Conservation (phyloP, 2,888 invertebrate genomes). For the Drosophila nr. perissopoda region DNA sequence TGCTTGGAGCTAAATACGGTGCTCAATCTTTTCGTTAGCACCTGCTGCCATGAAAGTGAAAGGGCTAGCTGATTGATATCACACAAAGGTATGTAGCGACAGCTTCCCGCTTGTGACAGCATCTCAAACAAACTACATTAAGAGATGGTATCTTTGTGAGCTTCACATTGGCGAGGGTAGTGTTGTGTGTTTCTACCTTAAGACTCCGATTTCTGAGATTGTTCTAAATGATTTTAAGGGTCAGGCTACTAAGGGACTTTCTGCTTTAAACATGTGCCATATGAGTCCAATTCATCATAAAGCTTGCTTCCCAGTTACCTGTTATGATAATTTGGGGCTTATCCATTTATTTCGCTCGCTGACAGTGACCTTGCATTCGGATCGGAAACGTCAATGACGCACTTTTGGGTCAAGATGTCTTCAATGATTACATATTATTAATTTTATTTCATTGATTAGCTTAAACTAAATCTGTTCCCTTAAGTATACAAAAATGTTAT, state of each 20-base stretch:
- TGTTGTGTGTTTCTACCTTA: neutral
- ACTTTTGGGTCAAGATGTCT: slow-evolving; percentile 55
- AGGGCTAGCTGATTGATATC: slow-evolving; percentile 40
- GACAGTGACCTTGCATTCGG: slow-evolving; percentile 49
- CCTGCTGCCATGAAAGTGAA: slow-evolving; percentile 58
- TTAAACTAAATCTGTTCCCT: neutral
- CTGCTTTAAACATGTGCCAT: neutral
- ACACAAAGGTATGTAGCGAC: slow-evolving; percentile 1
- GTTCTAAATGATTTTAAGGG: neutral
- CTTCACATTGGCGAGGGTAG: neutral
- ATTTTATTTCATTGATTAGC: slow-evolving; percentile 14
- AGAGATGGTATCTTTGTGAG: neutral
- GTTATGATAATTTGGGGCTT: slow-evolving; percentile 62
- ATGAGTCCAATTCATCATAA: slow-evolving; percentile 1
- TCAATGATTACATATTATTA: slow-evolving; percentile 42
- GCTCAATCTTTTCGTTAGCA: slow-evolving; percentile 27
- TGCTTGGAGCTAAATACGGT: slow-evolving; percentile 8
- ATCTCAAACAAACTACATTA: slow-evolving; percentile 6
- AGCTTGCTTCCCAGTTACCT: slow-evolving; percentile 31
- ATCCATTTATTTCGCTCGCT: slow-evolving; percentile 61
- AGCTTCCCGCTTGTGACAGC: slow-evolving; percentile 3
- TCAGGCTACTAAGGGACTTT: neutral
- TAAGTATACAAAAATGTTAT: neutral
- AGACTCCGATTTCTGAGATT: neutral
- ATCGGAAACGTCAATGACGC: slow-evolving; percentile 50